Evolutionary conservation across 2,113 vertebrate genomes (phyloP).

Genomic region (Psammodynastes pulverulentus): DNA sequence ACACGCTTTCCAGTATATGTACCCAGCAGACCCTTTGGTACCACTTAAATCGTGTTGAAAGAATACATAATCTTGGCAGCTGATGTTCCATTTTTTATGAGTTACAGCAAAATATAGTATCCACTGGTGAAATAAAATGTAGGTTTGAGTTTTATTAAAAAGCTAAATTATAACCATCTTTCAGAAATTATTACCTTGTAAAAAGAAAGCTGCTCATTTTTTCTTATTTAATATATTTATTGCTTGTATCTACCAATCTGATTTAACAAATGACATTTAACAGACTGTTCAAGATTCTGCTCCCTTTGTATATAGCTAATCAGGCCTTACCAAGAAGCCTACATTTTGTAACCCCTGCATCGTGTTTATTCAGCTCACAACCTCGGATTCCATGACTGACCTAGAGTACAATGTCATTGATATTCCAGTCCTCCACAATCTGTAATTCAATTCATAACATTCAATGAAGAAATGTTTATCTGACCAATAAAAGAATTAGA

Average conservation of each 20-base stretch:
- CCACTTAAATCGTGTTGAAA: slow-evolving; percentile 15
- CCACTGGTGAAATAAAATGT: slow-evolving; percentile 15
- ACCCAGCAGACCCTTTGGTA: slow-evolving; percentile 12
- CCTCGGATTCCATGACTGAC: not conserved
- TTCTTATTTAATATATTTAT: slow-evolving; percentile 10
- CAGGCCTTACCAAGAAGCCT: slow-evolving; percentile 21
- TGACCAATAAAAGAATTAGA: not conserved
- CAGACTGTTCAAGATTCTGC: slow-evolving; percentile 22
- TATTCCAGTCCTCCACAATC: not conserved
- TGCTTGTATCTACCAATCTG: slow-evolving; percentile 19
- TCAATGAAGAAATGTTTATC: not conserved
- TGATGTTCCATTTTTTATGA: slow-evolving; percentile 23
- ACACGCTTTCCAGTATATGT: slow-evolving; percentile 8
- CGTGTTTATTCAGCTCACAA: slow-evolving; percentile 28
- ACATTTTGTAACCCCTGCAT: not conserved
- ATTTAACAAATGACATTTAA: slow-evolving; percentile 32
- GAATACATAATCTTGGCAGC: not conserved
- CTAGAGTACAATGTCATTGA: not conserved
- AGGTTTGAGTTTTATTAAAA: slow-evolving; percentile 18
- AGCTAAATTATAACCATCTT: slow-evolving; percentile 16
- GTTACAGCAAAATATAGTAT: slow-evolving; percentile 34
- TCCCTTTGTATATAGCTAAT: slow-evolving; percentile 6
- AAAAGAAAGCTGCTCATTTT: not conserved
- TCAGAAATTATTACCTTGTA: slow-evolving; percentile 35
- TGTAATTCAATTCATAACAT: not conserved